phyloP scores from a whole-genome alignment of 2,113 vertebrate species.

The Agelaius phoeniceus region DNA sequence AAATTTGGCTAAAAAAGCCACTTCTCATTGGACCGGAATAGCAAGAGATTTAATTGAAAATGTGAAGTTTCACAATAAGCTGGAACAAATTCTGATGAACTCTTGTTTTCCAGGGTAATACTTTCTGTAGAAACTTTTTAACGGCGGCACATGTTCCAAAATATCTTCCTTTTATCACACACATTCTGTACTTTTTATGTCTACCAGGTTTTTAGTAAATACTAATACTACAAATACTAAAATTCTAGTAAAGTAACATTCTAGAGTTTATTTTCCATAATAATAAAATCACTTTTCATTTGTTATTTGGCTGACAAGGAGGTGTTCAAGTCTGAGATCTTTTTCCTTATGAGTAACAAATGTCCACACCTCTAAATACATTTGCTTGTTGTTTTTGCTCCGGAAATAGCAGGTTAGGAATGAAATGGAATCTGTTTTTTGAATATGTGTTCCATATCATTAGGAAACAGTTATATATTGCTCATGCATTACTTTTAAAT shows the following conservation, averaged over 20 bases:
- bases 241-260: background rate
- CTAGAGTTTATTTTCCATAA: background rate
- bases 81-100: background rate
- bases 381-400: background rate
- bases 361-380: background rate
- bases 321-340: background rate
- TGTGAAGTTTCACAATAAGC: background rate
- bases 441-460: background rate
- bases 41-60: constrained; percentile 23
- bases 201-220: background rate
- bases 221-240: background rate
- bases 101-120: background rate
- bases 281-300: background rate
- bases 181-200: background rate
- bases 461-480: background rate
- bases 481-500: background rate
- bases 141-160: background rate
- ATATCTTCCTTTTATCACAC: background rate
- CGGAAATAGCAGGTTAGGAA: background rate
- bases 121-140: constrained; percentile 2
- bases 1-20: background rate
- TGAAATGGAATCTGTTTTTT: background rate
- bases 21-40: background rate
- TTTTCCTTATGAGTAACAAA: background rate
- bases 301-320: background rate